phyloP scores from a whole-genome alignment of 2,797 vertebrate genomes.

The Phrynocephalus forsythii region DNA sequence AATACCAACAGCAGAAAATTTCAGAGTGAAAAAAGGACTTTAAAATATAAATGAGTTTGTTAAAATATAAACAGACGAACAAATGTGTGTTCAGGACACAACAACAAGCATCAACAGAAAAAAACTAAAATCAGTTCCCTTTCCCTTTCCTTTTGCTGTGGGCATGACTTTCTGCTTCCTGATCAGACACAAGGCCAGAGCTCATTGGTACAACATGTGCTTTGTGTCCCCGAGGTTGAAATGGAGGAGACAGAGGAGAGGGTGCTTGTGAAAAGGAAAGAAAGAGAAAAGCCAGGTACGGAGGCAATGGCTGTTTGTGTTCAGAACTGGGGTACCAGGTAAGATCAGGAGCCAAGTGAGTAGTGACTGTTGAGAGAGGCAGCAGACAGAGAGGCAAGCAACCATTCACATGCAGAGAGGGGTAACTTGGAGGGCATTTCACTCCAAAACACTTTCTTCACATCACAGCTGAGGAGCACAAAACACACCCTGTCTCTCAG shows the following conservation, averaged over 20 bases:
- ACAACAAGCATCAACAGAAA: background rate
- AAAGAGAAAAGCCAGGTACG: background rate
- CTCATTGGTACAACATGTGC: background rate
- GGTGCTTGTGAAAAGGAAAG: background rate
- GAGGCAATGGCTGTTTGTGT: background rate
- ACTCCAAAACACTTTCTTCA: no score
- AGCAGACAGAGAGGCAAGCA: no score
- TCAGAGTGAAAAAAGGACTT: background rate
- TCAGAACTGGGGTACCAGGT: background rate
- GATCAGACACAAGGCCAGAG: background rate
- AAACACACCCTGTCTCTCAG: no score
- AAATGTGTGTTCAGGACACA: background rate
- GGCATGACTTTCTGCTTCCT: background rate
- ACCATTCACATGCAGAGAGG: no score
- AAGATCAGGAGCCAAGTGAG: no score
- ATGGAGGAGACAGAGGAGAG: background rate
- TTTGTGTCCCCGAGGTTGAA: no score
- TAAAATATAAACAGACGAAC: background rate
- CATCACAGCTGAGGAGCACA: no score
- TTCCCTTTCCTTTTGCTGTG: background rate
- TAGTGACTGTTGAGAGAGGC: no score
- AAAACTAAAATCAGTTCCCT: background rate
- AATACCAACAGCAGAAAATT: background rate
- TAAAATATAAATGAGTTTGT: background rate
- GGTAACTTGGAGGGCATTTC: no score